Evolutionary conservation across 2,888 invertebrate genomes (phyloP), one percentile per base, ranked within the genome.

Genomic region (Dorcus hopei): DNA sequence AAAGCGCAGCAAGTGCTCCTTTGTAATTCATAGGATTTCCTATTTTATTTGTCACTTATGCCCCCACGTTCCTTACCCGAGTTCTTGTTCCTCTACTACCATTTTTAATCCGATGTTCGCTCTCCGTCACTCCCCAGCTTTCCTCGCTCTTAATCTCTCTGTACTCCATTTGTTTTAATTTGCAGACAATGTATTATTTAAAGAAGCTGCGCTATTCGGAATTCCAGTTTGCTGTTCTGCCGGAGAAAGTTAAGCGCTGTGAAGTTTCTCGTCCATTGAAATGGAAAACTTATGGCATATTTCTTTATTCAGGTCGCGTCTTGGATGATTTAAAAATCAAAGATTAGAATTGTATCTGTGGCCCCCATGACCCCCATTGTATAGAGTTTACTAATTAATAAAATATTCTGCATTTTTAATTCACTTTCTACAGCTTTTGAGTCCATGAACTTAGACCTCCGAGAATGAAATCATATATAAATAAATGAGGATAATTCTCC

Each of bases 11-110:
- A 45, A 45, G 23, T 16, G 26, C 76, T 77, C 70, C 75, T 78
- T 78, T 77, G 78, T 78, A 79, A 79, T 79, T 79, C 77, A 77
- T 78, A 72, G 76, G 76, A 75, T 78, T 77, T 77, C 72, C 73
- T 70, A 74, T 74, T 77, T 74, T 78, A 78, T 78, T 78, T 78
- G 77, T 77, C 77, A 78, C 76, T 76, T 75, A 73, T 75, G 73
- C 79, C 73, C 19, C 76, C 72, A 71, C 72, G 74, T 76, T 77
- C 72, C 66, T 66, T 70, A 66, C 68, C 70, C 68, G 63, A 68
- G 65, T 67, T 66, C 67, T 66, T 66, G 64, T 68, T 69, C 60
- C 65, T 68, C 69, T 67, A 68, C 67, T 54, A 64, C 67, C 59
- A 57, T 58, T 65, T 65, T 61, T 53, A 59, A 65, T 60, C 61